Percentiles rank a stretch among this genome's conserved stretches.
Conservation (phyloP, 2,113 vertebrate genomes). For the Drymodes brunneopygia region DNA sequence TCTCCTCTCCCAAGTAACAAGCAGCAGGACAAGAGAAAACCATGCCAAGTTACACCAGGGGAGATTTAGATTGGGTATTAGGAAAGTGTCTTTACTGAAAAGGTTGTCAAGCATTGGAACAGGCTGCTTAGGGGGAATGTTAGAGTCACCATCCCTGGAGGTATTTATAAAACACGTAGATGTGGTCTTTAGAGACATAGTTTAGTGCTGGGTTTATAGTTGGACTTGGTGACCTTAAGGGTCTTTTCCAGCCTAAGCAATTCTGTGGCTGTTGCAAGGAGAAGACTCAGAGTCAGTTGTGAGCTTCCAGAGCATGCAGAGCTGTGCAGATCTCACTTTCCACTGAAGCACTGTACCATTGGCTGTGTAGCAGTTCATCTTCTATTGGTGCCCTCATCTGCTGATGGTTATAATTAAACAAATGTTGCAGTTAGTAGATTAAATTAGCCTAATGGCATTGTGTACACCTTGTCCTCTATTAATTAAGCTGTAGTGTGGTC, state of each 20-base stretch:
- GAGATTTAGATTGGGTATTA: background rate
- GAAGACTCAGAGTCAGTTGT: background rate
- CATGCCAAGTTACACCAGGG: background rate
- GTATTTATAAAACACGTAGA: background rate
- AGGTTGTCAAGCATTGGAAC: background rate
- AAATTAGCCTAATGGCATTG: background rate
- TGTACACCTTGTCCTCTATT: background rate
- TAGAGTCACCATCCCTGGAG: background rate
- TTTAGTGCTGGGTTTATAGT: background rate
- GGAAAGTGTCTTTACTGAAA: background rate
- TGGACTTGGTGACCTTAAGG: accelerated
- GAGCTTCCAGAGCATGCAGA: background rate
- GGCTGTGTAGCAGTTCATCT: background rate
- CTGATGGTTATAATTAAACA: background rate
- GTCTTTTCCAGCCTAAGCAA: background rate
- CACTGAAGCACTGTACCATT: background rate
- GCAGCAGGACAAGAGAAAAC: background rate
- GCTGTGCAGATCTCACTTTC: background rate
- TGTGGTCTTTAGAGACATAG: background rate
- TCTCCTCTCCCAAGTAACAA: background rate
- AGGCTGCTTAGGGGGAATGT: background rate
- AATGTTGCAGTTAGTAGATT: background rate
- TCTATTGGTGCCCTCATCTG: background rate
- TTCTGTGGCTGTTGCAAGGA: background rate
- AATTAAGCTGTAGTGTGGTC: background rate